Percentiles rank a stretch among this genome's conserved stretches.
Evolutionary conservation across 2,797 vertebrate species (phyloP).

Genomic region (Pempheris klunzingeri): DNA sequence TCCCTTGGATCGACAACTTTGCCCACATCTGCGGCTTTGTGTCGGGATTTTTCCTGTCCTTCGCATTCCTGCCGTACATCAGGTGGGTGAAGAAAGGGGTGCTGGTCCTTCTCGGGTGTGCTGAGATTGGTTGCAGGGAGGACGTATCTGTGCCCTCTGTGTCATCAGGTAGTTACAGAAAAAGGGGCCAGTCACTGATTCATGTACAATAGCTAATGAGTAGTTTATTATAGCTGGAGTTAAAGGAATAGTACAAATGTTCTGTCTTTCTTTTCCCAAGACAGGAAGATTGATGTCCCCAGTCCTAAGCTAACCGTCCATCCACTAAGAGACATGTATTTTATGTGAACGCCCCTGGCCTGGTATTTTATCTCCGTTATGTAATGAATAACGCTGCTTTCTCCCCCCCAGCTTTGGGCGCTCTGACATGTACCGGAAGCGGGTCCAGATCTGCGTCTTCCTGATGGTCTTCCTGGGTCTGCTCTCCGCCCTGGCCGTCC

Average conservation of each 20-base stretch:
- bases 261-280: background rate
- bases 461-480: conserved; percentile 92
- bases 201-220: background rate
- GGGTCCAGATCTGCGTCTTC: conserved; percentile 94
- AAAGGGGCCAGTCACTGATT: background rate
- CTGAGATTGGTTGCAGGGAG: background rate
- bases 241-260: background rate
- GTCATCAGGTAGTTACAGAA: background rate
- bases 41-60: conserved; percentile 97
- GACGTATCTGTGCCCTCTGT: background rate
- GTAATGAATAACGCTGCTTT: background rate
- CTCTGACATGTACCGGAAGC: conserved; percentile 95
- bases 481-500: conserved; percentile 90
- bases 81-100: conserved; percentile 62
- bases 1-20: conserved; percentile 99
- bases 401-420: conserved; percentile 88
- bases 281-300: background rate
- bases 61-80: conserved; percentile 97
- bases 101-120: no score
- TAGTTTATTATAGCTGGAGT: background rate
- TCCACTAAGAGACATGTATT: background rate
- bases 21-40: conserved; percentile 96
- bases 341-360: background rate
- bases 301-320: no score
- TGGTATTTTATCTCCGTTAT: background rate